These are phyloP conservation scores for Apogon hyalosoma DNA, from an alignment of 2,797 vertebrate genomes.

Conservation along the genomic window DNA sequence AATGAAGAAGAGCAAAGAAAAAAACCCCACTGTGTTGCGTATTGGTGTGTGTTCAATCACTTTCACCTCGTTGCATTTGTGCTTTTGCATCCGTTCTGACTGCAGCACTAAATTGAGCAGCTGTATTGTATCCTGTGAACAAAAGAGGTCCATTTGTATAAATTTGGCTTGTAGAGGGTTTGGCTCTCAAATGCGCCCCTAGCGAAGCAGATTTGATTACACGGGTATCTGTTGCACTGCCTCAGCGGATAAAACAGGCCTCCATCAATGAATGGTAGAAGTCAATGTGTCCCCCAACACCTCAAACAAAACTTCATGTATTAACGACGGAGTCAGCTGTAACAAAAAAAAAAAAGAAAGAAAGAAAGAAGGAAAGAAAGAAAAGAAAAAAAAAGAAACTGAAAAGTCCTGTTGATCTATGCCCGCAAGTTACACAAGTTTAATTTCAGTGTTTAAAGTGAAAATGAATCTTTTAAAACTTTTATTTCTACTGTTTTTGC, in stretches of 20 bases:
- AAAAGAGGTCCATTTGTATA: constrained; percentile 80
- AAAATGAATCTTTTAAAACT: neutral
- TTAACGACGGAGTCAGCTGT: constrained; percentile 15
- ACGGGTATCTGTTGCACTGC: constrained; percentile 78
- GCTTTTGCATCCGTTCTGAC: constrained; percentile 44
- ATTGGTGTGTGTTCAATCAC: constrained; percentile 20
- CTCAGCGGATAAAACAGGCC: constrained; percentile 70
- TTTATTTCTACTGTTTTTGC: neutral
- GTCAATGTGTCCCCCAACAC: constrained; percentile 57
- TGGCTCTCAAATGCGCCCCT: constrained; percentile 66
- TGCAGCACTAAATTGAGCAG: constrained; percentile 71
- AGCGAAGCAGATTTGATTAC: constrained; percentile 78
- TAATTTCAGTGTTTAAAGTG: neutral
- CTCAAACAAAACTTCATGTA: constrained; percentile 55
- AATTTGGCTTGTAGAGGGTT: constrained; percentile 75
- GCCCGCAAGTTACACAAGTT: constrained; percentile 11
- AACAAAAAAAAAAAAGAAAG: constrained; percentile 1
- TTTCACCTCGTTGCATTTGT: constrained; percentile 45
- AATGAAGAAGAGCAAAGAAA: constrained; percentile 32
- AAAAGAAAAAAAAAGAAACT: neutral
- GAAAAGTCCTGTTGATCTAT: constrained; percentile 10
- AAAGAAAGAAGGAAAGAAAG: too few relatives aligned
- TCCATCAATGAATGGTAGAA: constrained; percentile 66
- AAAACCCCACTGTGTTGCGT: constrained; percentile 3
- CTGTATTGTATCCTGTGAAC: constrained; percentile 72